Percentiles rank a stretch among this genome's conserved stretches.
Evolutionary conservation across 2,113 vertebrate species (phyloP).

Genomic region (Coregonus clupeaformis): DNA sequence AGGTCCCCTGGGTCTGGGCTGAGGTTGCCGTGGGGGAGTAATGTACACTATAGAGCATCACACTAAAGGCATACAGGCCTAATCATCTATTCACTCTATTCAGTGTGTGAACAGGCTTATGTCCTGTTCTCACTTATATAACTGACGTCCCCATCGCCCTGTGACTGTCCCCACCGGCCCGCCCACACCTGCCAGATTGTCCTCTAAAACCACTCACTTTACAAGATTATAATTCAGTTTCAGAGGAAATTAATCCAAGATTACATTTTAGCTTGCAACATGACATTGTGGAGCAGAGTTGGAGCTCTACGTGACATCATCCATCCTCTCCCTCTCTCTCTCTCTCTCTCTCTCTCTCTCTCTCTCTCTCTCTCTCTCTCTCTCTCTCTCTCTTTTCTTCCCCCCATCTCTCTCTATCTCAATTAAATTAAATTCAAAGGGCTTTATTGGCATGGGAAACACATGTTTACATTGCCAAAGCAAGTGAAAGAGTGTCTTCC

Average conservation of each 20-base stretch:
- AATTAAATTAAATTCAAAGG: too few species aligned
- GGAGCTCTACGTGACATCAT: neutral
- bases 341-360: neutral
- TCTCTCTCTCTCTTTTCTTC: too few species aligned
- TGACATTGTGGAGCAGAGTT: neutral
- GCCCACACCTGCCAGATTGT: neutral
- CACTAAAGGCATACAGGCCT: too few species aligned
- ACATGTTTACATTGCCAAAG: too few species aligned
- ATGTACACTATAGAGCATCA: too few species aligned
- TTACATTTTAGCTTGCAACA: neutral
- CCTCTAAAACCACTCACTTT: neutral
- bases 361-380: too few species aligned
- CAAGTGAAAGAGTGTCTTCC: too few species aligned
- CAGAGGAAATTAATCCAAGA: constrained; percentile 5
- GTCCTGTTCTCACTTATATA: neutral
- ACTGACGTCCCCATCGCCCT: neutral
- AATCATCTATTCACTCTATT: neutral
- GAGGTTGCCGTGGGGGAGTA: too few species aligned
- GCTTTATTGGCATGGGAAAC: too few species aligned
- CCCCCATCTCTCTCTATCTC: too few species aligned
- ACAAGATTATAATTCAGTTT: constrained; percentile 1
- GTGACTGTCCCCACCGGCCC: neutral
- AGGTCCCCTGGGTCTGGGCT: too few species aligned
- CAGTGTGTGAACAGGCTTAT: neutral
- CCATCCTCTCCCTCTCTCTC: neutral